phyloP scores from a whole-genome alignment of 2,113 vertebrate genomes.

The human (Homo sapiens) region GRCh38 chrX:15886001-15886500 shows the following conservation, averaged over 20 bases:
- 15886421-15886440: not conserved
- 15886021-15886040: not conserved
- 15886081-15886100: not conserved
- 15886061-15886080: not conserved
- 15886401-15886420: constrained; percentile 44
- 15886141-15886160: not conserved
- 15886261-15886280: too few relatives aligned
- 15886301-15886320: too few relatives aligned
- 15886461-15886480: too few relatives aligned
- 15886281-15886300: too few relatives aligned
- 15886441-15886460: too few relatives aligned
- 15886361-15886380: too few relatives aligned
- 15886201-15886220: not conserved
- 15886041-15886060: not conserved
- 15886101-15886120: not conserved
- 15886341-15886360: too few relatives aligned
- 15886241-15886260: not conserved
- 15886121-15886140: not conserved
- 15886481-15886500: too few relatives aligned
- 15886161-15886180: not conserved
- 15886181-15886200: constrained; percentile 39
- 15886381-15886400: not conserved
- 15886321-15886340: too few relatives aligned
- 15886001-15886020: not conserved
- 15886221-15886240: not conserved